Evolutionary conservation across 2,797 vertebrate genomes (phyloP).

Genomic region (Ctenopoma multispine): DNA sequence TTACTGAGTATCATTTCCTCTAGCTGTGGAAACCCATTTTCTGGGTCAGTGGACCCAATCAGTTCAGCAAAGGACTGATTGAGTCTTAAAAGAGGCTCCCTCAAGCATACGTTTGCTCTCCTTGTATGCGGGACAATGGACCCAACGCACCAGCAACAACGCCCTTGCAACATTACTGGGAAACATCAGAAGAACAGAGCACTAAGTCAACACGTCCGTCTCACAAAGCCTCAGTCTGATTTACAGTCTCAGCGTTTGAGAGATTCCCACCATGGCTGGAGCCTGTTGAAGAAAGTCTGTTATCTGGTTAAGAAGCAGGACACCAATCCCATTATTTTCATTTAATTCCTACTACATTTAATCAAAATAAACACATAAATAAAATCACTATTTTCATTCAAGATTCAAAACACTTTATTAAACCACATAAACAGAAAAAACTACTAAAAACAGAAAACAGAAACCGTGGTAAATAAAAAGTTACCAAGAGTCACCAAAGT

Average conservation of each 20-base stretch:
- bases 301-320: neutral
- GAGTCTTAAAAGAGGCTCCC: constrained; percentile 85
- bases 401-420: too few species aligned
- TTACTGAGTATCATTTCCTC: constrained; percentile 93
- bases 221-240: neutral
- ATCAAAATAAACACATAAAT: too few species aligned
- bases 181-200: constrained; percentile 35
- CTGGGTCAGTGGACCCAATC: constrained; percentile 88
- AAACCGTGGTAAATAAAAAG: too few species aligned
- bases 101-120: constrained; percentile 74
- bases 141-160: constrained; percentile 42
- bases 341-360: too few species aligned
- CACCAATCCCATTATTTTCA: too few species aligned
- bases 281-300: neutral
- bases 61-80: constrained; percentile 87
- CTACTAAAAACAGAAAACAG: too few species aligned
- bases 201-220: constrained; percentile 19
- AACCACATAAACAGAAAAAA: too few species aligned
- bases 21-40: constrained; percentile 89
- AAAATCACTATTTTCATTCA: neutral
- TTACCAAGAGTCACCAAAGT: too few species aligned
- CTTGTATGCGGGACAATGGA: constrained; percentile 61
- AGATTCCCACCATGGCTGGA: neutral
- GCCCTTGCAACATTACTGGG: constrained; percentile 21
- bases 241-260: neutral